A percentile compares a stretch with the other conserved stretches of the same genome.
These are phyloP conservation scores for Tanaodytes sp. DNA, from an alignment of 2,888 invertebrate genomes.

Conservation along the genomic window DNA sequence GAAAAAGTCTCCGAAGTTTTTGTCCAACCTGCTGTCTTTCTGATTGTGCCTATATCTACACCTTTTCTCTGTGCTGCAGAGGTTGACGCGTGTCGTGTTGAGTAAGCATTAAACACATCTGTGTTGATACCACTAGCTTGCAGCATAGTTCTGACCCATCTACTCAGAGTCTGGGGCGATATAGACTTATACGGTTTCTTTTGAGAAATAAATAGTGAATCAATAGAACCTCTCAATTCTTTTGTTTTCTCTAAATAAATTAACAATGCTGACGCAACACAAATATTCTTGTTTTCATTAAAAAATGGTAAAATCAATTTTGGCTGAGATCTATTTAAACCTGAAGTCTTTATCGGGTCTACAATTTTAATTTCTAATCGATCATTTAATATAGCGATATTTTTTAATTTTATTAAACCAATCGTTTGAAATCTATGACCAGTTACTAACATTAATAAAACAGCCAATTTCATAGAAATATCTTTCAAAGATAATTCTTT, in stretches of 20 bases:
- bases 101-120: too few species aligned
- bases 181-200: too few species aligned
- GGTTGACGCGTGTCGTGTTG: too few species aligned
- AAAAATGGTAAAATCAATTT: slow-evolving; percentile 21
- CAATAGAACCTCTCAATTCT: slow-evolving; percentile 16
- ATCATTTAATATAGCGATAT: slow-evolving; percentile 23
- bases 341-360: slow-evolving; percentile 24
- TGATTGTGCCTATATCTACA: too few species aligned
- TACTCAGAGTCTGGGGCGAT: too few species aligned
- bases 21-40: too few species aligned
- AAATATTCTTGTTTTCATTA: slow-evolving; percentile 20
- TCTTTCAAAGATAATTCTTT: too few species aligned
- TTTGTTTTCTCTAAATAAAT: slow-evolving; percentile 11
- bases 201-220: not conserved
- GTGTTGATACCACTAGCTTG: too few species aligned
- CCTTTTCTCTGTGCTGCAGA: too few species aligned
- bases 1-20: too few species aligned
- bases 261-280: slow-evolving; percentile 33
- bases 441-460: slow-evolving; percentile 35
- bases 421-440: slow-evolving; percentile 49
- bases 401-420: slow-evolving; percentile 38
- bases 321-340: slow-evolving; percentile 12
- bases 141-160: too few species aligned
- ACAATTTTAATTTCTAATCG: slow-evolving; percentile 44
- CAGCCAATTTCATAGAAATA: too few species aligned